Evolutionary conservation across 2,113 vertebrate species (phyloP).

Genomic region (Indri indri): DNA sequence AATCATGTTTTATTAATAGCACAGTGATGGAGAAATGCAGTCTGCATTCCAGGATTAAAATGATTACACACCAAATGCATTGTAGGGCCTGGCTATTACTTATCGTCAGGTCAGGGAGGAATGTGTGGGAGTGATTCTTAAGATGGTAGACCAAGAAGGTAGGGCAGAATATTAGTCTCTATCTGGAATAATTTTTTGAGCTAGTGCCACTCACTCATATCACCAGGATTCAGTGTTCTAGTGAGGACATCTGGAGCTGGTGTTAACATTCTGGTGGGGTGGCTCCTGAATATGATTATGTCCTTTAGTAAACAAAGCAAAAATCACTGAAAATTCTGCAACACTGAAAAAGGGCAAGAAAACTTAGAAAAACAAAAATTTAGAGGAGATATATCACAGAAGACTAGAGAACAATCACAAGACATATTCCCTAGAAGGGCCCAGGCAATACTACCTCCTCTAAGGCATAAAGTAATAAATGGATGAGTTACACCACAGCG

Average conservation of each 20-base stretch:
- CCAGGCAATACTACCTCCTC: not conserved
- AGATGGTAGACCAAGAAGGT: not conserved
- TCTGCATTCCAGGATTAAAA: not conserved
- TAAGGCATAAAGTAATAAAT: not conserved
- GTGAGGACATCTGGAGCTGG: not conserved
- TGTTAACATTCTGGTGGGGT: not conserved
- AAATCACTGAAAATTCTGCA: not conserved
- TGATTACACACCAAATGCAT: not conserved
- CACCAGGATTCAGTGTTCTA: not conserved
- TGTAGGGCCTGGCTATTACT: not conserved
- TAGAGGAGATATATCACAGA: not conserved
- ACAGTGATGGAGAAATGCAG: not conserved
- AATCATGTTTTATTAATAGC: not conserved
- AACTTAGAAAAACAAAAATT: not conserved
- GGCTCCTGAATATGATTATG: not conserved
- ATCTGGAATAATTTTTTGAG: not conserved
- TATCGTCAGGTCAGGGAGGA: not conserved
- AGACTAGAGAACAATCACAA: not conserved
- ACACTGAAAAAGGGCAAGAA: not conserved
- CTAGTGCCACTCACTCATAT: not conserved
- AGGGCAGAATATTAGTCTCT: not conserved
- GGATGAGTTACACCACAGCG: not conserved
- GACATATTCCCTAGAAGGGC: not conserved
- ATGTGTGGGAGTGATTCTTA: not conserved
- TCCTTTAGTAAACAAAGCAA: not conserved